Base-by-base conservation (phyloP, 1,140 invertebrate genomes). In the Neomicropteryx cornuta region DNA sequence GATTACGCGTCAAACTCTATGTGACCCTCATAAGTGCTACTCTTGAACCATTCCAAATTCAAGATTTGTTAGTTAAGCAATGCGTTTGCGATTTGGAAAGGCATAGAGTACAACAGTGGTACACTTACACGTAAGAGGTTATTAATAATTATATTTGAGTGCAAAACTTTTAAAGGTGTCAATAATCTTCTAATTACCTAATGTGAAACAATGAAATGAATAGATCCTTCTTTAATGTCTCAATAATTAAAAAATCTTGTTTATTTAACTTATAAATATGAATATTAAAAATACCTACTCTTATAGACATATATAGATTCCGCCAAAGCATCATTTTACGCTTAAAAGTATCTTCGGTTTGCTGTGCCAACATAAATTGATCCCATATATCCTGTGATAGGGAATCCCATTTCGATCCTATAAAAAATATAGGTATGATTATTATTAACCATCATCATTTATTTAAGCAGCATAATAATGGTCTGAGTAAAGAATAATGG, bases 291-390 rank as follows among this genome's bases (percentile, higher is more conserved):
- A 23, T 17, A 47, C 53, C 67, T 58, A 79, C 82, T 61, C 80
- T 79, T 35, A 91, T 79, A 46, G 75, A 73, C 30, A 78, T 58
- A 56, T 78, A 84, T 3, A 93, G 63, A 52, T 77, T 77, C 50
- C 79, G 78, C 79, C 87, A 86, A 1, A 92, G 63, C 37, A 75
- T 73, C 72, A 93, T 81, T 66, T 94, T 94, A 20, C 78, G 75
- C 46, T 70, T 68, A 56, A 83, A 91, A 13, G 78, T 83, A 30
- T 75, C 72, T 48, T 84, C 76, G n/a, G 79, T 81, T 62, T 93
- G 88, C 46, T 86, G 83, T 43, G 81, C 77, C 8, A 63, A 60
- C 13, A 77, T 63, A 60, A 85, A 92, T 45, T 83, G 83, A 37
- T 79, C 71, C 82, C 85, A 90, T 10, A 92, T 77, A 38, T 76